Conservation (phyloP, 2,888 invertebrate genomes). For the Netelia fuscicornis region DNA sequence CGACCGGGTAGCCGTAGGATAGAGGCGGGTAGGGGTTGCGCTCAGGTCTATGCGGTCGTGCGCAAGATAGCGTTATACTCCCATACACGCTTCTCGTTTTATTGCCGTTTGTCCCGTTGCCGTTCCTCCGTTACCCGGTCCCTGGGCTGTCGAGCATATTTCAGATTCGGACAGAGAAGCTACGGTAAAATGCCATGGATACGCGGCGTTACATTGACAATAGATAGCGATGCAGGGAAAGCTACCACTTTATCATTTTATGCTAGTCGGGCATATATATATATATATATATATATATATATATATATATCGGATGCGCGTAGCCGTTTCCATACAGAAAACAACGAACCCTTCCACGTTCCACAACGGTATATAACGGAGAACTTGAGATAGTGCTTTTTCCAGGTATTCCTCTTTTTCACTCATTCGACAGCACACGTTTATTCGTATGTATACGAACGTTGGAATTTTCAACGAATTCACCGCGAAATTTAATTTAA, state of each 20-base stretch:
- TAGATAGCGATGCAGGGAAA: conserved; percentile 37
- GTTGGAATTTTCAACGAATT: conserved; percentile 52
- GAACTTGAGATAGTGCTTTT: background rate
- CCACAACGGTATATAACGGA: background rate
- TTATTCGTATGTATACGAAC: background rate
- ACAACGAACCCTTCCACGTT: background rate
- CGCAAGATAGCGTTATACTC: conserved; percentile 40
- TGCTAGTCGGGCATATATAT: background rate
- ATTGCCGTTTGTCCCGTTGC: conserved; percentile 39
- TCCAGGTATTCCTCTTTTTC: background rate
- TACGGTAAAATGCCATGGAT: conserved; percentile 23
- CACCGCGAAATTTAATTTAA: conserved; percentile 56
- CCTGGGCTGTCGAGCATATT: conserved; percentile 57
- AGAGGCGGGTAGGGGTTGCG: background rate
- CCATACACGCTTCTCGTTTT: conserved; percentile 11
- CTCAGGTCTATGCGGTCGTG: conserved; percentile 33
- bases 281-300: conserved; percentile 27
- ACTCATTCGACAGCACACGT: background rate
- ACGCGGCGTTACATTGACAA: conserved; percentile 55
- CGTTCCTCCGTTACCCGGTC: conserved; percentile 12
- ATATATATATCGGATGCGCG: background rate
- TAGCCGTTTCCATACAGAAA: conserved; percentile 41
- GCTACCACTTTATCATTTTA: conserved; percentile 56
- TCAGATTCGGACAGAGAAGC: conserved; percentile 65
- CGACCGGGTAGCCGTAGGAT: background rate